Percentiles rank a stretch among this genome's conserved stretches.
These are phyloP conservation scores for Cerastis rubricosa DNA, from an alignment of 2,888 invertebrate species.

Conservation along the genomic window DNA sequence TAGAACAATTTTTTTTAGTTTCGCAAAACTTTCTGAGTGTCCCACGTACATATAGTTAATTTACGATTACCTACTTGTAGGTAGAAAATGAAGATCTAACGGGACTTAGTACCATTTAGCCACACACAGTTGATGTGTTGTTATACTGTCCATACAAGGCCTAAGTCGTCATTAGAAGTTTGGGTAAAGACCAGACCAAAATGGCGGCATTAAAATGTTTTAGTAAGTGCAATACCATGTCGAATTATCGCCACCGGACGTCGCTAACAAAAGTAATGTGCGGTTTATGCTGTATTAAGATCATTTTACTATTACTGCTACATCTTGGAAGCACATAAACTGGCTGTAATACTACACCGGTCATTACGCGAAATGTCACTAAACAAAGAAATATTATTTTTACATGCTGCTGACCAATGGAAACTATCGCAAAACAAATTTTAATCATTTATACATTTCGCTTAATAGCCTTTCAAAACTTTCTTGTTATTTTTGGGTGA, in stretches of 20 bases:
- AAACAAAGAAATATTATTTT: constrained; percentile 51
- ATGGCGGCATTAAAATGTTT: constrained; percentile 59
- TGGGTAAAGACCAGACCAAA: constrained; percentile 37
- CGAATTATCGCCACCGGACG: constrained; percentile 75
- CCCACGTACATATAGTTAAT: no score
- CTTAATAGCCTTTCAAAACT: constrained; percentile 1
- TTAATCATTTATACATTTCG: constrained; percentile 8
- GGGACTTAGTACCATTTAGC: not conserved
- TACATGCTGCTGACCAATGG: constrained; percentile 14
- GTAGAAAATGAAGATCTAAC: not conserved
- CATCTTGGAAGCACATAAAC: constrained; percentile 85
- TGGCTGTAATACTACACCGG: constrained; percentile 74
- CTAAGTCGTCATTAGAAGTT: constrained; percentile 25
- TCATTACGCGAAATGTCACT: constrained; percentile 68
- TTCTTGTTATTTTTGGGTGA: no score
- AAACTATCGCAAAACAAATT: constrained; percentile 12
- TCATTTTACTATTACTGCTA: constrained; percentile 87
- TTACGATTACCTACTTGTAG: not conserved
- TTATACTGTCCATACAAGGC: constrained; percentile 11
- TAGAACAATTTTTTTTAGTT: no score
- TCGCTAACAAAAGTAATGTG: constrained; percentile 71
- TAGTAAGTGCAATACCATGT: constrained; percentile 74
- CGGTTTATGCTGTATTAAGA: constrained; percentile 84
- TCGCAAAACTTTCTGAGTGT: no score
- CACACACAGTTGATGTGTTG: constrained; percentile 12